These are phyloP conservation scores for Sebastolobus alascanus DNA, from an alignment of 2,797 vertebrate species.

Conservation along the genomic window DNA sequence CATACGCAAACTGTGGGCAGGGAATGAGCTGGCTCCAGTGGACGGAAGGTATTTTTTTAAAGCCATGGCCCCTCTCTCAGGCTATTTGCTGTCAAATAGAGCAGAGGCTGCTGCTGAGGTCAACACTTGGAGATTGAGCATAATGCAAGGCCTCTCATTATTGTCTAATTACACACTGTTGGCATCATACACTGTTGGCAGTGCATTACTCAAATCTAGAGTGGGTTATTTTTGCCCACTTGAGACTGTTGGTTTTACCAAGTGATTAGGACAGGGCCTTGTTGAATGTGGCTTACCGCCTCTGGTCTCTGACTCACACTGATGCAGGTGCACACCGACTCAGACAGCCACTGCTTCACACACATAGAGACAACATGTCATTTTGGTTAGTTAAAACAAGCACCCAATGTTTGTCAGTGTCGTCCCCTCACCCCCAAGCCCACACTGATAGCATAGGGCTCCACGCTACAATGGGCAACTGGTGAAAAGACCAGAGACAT, in stretches of 20 bases:
- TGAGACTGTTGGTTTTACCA: conserved; percentile 83
- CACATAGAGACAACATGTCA: conserved; percentile 74
- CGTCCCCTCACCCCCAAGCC: conserved; percentile 66
- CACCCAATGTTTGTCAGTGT: conserved; percentile 85
- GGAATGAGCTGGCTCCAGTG: conserved; percentile 70
- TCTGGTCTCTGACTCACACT: conserved; percentile 68
- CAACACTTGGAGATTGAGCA: conserved; percentile 85
- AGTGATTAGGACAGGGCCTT: conserved; percentile 77
- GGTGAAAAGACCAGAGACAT: conserved; percentile 88
- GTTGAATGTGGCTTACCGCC: conserved; percentile 82
- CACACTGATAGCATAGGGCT: conserved; percentile 81
- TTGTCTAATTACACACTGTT: conserved; percentile 88
- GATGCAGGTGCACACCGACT: conserved; percentile 68
- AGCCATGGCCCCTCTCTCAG: conserved; percentile 87
- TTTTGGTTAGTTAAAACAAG: conserved; percentile 84
- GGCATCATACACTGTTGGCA: conserved; percentile 85
- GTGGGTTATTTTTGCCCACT: conserved; percentile 87
- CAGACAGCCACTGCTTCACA: conserved; percentile 69
- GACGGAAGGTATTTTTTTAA: conserved; percentile 80
- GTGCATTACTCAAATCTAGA: conserved; percentile 83
- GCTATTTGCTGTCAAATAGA: conserved; percentile 88
- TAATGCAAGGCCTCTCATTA: conserved; percentile 85
- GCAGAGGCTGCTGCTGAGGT: conserved; percentile 87
- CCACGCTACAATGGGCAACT: conserved; percentile 87
- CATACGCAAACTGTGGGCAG: conserved; percentile 54